phyloP scores from a whole-genome alignment of 2,888 invertebrate genomes.

The Acleris holmiana region DNA sequence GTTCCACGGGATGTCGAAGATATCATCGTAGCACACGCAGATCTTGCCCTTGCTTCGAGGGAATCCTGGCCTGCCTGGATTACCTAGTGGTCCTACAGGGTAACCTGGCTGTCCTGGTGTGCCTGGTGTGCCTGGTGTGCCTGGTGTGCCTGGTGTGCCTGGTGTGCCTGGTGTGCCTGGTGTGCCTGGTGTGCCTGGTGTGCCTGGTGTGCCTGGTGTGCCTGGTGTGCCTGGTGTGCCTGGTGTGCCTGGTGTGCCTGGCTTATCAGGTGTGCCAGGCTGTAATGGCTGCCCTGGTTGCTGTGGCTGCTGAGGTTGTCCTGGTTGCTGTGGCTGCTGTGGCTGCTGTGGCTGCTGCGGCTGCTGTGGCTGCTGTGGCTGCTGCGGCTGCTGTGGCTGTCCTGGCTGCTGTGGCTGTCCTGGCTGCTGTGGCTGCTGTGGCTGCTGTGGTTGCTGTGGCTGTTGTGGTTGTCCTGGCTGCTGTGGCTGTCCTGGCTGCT shows the following conservation, averaged over 20 bases:
- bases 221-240: too few relatives aligned
- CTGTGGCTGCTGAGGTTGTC: neutral
- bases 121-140: neutral
- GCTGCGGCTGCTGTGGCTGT: too few relatives aligned
- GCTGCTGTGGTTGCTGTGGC: too few relatives aligned
- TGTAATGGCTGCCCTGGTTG: neutral
- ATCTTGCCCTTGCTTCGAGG: slow-evolving; percentile 15
- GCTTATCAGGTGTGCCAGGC: neutral
- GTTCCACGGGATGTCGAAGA: slow-evolving; percentile 20
- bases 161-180: too few relatives aligned
- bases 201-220: neutral
- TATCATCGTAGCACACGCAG: slow-evolving; percentile 19
- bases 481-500: too few relatives aligned
- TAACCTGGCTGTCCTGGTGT: neutral
- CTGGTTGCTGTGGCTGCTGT: neutral
- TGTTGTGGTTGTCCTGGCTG: too few relatives aligned
- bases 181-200: neutral
- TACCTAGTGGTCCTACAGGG: neutral
- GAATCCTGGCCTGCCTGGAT: slow-evolving; percentile 2
- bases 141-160: too few relatives aligned
- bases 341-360: too few relatives aligned
- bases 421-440: too few relatives aligned
- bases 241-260: neutral
- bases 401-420: neutral
- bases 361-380: too few relatives aligned